These are phyloP conservation scores for Eupithecia insigniata DNA, from an alignment of 2,888 invertebrate genomes.

Conservation along the genomic window DNA sequence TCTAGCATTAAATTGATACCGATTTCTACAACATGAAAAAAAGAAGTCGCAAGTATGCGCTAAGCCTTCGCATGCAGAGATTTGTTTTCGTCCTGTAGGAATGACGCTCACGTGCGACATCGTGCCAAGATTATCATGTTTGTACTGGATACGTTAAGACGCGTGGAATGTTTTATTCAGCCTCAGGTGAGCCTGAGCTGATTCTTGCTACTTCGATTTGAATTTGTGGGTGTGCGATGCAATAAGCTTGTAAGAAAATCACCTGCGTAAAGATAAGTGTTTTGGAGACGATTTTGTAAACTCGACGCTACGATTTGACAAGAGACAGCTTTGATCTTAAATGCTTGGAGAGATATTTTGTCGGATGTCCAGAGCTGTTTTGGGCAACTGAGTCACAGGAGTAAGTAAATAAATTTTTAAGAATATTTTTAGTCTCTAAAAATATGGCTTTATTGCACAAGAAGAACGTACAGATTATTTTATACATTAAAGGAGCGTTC, in stretches of 20 bases:
- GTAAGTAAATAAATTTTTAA: too few species aligned
- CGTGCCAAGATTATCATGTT: constrained; percentile 53
- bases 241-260: not conserved
- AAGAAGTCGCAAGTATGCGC: constrained; percentile 23
- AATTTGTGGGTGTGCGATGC: constrained; percentile 1
- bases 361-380: not conserved
- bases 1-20: not conserved
- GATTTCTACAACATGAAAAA: not conserved
- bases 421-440: too few species aligned
- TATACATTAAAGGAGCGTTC: too few species aligned
- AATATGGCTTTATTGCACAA: too few species aligned
- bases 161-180: constrained; percentile 43
- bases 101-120: constrained; percentile 48
- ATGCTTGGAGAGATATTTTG: not conserved
- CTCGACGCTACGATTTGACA: not conserved
- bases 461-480: too few species aligned
- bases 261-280: not conserved
- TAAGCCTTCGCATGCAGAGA: constrained; percentile 44
- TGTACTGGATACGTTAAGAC: constrained; percentile 49
- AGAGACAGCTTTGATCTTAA: not conserved
- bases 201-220: constrained; percentile 41
- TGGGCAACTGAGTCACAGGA: not conserved
- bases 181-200: constrained; percentile 49
- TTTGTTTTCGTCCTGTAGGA: constrained; percentile 50
- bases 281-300: not conserved